Evolutionary conservation across 2,888 invertebrate species (phyloP).

Genomic region (Pterobdella sp.): DNA sequence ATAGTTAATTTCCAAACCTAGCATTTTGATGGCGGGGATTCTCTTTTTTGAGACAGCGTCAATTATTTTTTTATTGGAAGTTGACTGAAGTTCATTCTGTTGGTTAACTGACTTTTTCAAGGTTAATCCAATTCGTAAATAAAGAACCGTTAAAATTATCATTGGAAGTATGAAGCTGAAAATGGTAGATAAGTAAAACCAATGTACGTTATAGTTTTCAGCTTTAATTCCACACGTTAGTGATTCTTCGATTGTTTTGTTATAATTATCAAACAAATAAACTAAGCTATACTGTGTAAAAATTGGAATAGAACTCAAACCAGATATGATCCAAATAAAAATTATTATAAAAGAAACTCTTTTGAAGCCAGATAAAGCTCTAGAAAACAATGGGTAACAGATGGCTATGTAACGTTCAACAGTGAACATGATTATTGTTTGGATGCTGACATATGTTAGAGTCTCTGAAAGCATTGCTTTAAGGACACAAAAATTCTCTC

Average conservation of each 20-base stretch:
- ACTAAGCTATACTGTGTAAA: slow-evolving; percentile 66
- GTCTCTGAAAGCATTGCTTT: slow-evolving; percentile 71
- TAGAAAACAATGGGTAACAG: slow-evolving; percentile 69
- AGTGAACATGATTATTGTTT: slow-evolving; percentile 74
- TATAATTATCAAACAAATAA: slow-evolving; percentile 42
- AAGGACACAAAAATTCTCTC: slow-evolving; percentile 66
- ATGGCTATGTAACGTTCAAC: slow-evolving; percentile 78
- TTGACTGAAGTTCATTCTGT: neutral
- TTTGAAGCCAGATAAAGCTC: slow-evolving; percentile 71
- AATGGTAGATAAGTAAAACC: slow-evolving; percentile 61
- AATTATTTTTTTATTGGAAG: neutral
- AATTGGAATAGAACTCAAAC: slow-evolving; percentile 61
- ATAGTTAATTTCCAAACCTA: too few species aligned
- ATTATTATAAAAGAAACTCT: slow-evolving; percentile 73
- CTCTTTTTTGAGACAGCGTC: slow-evolving; percentile 43
- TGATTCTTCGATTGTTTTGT: slow-evolving; percentile 54
- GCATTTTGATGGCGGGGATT: slow-evolving; percentile 57
- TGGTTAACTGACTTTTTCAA: slow-evolving; percentile 38
- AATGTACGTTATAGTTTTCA: slow-evolving; percentile 34
- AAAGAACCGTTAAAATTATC: slow-evolving; percentile 73
- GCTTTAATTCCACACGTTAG: slow-evolving; percentile 59
- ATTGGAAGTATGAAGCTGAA: slow-evolving; percentile 79
- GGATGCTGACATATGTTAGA: slow-evolving; percentile 62
- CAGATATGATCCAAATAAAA: slow-evolving; percentile 69
- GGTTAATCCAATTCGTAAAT: slow-evolving; percentile 53